phyloP scores from a whole-genome alignment of 1,140 invertebrate species.

The Leptoteleia sp. region DNA sequence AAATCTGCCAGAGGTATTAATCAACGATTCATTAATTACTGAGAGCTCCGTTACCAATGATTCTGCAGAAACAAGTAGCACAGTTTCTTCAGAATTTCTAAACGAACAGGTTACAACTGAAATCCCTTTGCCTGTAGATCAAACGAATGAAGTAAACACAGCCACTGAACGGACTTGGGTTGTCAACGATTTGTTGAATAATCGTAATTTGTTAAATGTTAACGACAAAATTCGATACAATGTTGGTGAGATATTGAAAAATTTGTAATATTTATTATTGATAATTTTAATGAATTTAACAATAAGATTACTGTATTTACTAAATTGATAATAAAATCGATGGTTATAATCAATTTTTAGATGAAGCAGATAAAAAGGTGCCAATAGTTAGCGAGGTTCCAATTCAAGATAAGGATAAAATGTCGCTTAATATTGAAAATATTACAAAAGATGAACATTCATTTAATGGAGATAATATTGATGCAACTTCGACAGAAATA shows the following conservation, averaged over 20 bases:
- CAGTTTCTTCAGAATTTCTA: slow-evolving; percentile 26
- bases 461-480: slow-evolving; percentile 31
- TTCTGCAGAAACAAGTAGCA: slow-evolving; percentile 11
- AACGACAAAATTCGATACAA: slow-evolving; percentile 63
- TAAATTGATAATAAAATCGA: slow-evolving; percentile 4
- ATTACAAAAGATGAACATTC: slow-evolving; percentile 21
- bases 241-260: slow-evolving; percentile 51
- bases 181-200: slow-evolving; percentile 71
- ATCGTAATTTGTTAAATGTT: slow-evolving; percentile 74
- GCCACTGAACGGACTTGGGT: slow-evolving; percentile 49
- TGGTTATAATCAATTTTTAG: slow-evolving; percentile 6
- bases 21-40: slow-evolving; percentile 18
- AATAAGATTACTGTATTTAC: too few species aligned
- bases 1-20: slow-evolving; percentile 10
- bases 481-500: too few species aligned
- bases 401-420: slow-evolving; percentile 35
- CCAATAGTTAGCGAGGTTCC: slow-evolving; percentile 36
- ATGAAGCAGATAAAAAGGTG: slow-evolving; percentile 38
- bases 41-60: slow-evolving; percentile 7
- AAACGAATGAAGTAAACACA: slow-evolving; percentile 60
- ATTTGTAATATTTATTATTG: not conserved
- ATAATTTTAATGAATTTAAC: slow-evolving; percentile 30
- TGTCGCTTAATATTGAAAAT: slow-evolving; percentile 21
- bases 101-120: slow-evolving; percentile 21
- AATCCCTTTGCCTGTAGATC: slow-evolving; percentile 39